Conservation (phyloP, 2,113 vertebrate species). For the Myotis davidii region DNA sequence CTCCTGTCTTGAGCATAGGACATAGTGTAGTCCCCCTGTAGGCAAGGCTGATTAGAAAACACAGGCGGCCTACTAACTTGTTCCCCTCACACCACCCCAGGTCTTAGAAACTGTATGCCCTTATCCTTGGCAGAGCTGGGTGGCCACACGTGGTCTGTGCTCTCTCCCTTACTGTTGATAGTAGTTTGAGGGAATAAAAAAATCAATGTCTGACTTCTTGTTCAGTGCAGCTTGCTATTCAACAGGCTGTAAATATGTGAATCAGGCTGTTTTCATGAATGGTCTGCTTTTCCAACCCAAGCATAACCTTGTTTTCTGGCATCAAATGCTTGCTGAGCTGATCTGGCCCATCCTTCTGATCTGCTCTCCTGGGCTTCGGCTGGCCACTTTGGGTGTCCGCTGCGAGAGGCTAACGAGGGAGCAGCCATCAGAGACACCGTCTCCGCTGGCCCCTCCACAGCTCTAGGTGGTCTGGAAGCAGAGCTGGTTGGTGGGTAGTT, state of each 20-base stretch:
- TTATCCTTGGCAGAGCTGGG: not conserved
- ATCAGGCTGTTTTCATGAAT: not conserved
- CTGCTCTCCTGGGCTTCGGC: not conserved
- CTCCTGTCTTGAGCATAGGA: not conserved
- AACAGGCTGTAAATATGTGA: not conserved
- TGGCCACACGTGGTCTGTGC: not conserved
- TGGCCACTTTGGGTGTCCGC: not conserved
- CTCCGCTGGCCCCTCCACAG: not conserved
- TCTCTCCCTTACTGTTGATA: not conserved
- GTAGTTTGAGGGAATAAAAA: not conserved
- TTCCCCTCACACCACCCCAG: rapidly evolving
- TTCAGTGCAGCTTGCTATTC: not conserved
- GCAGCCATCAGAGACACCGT: not conserved
- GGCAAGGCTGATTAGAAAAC: not conserved
- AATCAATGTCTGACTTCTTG: not conserved
- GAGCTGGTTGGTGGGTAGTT: not conserved
- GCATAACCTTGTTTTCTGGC: not conserved
- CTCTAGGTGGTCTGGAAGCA: not conserved
- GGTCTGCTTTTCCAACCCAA: not conserved
- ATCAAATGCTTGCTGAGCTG: not conserved
- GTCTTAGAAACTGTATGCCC: not conserved
- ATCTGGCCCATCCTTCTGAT: not conserved
- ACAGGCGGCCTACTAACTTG: not conserved
- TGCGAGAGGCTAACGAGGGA: not conserved
- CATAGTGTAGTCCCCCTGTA: not conserved